These are phyloP conservation scores for Peromyscus aztecus DNA, from an alignment of 2,797 vertebrate genomes.

Conservation along the genomic window DNA sequence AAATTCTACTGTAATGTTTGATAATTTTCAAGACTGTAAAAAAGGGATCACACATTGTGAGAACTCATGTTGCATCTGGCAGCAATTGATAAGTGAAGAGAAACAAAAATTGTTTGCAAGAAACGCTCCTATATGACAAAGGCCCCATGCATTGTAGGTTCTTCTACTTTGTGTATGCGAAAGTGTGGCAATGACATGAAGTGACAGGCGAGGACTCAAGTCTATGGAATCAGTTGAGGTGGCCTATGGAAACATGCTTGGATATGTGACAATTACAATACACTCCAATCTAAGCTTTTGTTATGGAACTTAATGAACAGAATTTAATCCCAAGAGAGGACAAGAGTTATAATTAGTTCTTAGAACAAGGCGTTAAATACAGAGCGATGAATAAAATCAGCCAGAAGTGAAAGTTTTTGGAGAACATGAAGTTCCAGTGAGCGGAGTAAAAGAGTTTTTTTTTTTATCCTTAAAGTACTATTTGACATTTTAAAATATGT, in stretches of 20 bases:
- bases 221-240: not conserved
- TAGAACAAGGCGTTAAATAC: not conserved
- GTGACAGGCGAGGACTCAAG: not conserved
- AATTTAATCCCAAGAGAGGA: not conserved
- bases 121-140: not conserved
- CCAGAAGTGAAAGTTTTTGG: not conserved
- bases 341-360: not conserved
- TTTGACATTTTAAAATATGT: constrained; percentile 70
- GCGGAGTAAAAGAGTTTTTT: constrained; percentile 36
- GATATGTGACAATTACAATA: not conserved
- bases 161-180: not conserved
- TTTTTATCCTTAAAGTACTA: constrained; percentile 39
- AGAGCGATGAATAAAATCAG: not conserved
- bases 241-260: not conserved
- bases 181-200: not conserved
- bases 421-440: not conserved
- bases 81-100: not conserved
- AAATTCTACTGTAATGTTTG: not conserved
- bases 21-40: not conserved
- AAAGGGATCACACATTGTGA: not conserved
- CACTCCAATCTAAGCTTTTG: not conserved
- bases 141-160: too few relatives aligned
- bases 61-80: not conserved
- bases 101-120: not conserved
- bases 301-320: not conserved